A percentile compares a stretch with the other conserved stretches of the same genome.
Conservation (phyloP, 2,888 invertebrate species). For the Microplitis manilae region DNA sequence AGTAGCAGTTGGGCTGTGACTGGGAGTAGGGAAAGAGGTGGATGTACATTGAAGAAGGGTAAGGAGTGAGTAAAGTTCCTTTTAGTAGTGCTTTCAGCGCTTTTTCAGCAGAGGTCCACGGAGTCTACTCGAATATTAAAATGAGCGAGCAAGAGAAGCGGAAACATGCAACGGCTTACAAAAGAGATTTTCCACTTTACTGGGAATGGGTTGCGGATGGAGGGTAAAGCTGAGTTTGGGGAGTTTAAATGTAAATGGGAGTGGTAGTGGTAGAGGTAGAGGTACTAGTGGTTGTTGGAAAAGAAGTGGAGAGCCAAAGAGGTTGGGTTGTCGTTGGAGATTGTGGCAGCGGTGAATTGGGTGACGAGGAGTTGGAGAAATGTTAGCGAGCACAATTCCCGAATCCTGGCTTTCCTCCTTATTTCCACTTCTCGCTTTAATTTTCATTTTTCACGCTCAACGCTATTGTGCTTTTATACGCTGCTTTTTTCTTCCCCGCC, state of each 20-base stretch:
- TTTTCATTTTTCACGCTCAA: conserved; percentile 43
- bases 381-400: conserved; percentile 28
- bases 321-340: not conserved
- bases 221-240: not conserved
- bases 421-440: conserved; percentile 43
- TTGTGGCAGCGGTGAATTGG: conserved; percentile 27
- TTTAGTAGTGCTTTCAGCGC: conserved; percentile 62
- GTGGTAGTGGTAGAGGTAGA: not conserved
- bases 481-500: not conserved
- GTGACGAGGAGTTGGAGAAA: conserved; percentile 16
- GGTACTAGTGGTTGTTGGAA: not conserved
- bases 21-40: conserved; percentile 15
- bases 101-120: conserved; percentile 45
- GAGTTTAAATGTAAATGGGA: conserved; percentile 22
- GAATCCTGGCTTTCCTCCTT: conserved; percentile 39
- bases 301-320: conserved; percentile 21
- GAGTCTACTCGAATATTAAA: conserved; percentile 61
- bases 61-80: conserved; percentile 55
- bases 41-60: conserved; percentile 14
- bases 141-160: conserved; percentile 59
- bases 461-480: conserved; percentile 39
- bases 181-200: conserved; percentile 64
- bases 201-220: conserved; percentile 39
- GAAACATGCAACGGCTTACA: conserved; percentile 62
- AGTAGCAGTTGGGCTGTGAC: not conserved